phyloP scores from a whole-genome alignment of 2,113 vertebrate genomes.

The Alethe diademata region DNA sequence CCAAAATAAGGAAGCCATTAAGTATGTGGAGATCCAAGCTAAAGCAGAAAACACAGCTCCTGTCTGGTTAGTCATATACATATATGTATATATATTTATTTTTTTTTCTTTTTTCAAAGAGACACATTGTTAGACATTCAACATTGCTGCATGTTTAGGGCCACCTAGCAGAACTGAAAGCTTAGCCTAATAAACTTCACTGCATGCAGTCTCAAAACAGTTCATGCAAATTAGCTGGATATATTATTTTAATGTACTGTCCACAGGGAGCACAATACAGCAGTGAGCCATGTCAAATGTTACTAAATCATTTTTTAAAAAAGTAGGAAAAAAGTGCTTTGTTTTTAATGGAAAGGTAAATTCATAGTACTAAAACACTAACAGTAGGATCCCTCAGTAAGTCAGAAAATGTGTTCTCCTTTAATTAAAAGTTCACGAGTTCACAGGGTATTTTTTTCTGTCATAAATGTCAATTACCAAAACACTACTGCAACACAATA shows the following conservation, averaged over 20 bases:
- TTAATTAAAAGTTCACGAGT: slow-evolving; percentile 19
- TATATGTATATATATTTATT: no score
- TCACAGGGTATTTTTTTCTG: background rate
- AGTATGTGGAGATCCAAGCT: background rate
- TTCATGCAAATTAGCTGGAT: slow-evolving; percentile 37
- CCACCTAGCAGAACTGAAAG: background rate
- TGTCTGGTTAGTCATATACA: background rate
- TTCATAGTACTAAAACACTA: background rate
- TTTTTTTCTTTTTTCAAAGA: background rate
- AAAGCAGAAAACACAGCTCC: background rate
- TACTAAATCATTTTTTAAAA: background rate
- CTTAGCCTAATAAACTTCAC: slow-evolving; percentile 27
- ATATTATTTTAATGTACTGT: background rate
- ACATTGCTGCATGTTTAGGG: background rate
- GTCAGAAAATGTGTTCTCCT: background rate
- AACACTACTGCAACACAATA: background rate
- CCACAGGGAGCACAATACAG: background rate
- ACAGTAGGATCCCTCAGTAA: background rate
- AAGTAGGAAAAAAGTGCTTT: accelerated
- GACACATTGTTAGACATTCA: background rate
- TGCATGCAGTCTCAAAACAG: background rate
- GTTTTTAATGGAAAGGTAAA: background rate
- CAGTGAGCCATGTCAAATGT: background rate
- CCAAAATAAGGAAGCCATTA: background rate
- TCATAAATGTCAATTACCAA: background rate